Evolutionary conservation across 2,113 vertebrate species (phyloP).

Genomic region (Gymnorhina tibicen): DNA sequence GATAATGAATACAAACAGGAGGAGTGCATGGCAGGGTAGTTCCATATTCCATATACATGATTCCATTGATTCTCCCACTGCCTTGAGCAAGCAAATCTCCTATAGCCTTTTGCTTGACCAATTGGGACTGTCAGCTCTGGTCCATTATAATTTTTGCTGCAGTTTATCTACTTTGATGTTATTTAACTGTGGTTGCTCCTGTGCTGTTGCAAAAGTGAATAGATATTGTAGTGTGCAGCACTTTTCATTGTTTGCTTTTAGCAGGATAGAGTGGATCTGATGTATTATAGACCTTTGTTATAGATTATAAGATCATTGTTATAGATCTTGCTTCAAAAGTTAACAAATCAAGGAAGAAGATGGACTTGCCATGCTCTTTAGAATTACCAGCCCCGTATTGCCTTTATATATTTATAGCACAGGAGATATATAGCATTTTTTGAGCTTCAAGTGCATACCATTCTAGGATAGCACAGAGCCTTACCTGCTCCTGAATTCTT

Average conservation of each 20-base stretch:
- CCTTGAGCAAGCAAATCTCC: neutral
- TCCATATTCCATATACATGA: neutral
- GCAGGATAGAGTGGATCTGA: neutral
- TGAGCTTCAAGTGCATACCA: neutral
- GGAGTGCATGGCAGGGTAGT: neutral
- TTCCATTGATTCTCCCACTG: neutral
- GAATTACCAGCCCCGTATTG: neutral
- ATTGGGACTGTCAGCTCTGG: neutral
- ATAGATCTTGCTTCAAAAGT: neutral
- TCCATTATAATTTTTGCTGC: neutral
- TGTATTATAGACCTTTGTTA: neutral
- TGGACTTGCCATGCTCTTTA: neutral
- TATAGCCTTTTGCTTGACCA: neutral
- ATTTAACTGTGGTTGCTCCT: neutral
- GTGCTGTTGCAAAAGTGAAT: neutral
- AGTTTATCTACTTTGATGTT: neutral
- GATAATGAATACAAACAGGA: neutral
- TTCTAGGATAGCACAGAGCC: neutral
- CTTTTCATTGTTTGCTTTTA: neutral
- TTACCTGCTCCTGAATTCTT: neutral
- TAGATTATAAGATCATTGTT: too few relatives aligned
- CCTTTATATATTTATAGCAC: neutral
- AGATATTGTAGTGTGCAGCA: neutral
- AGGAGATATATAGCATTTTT: neutral
- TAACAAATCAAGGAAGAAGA: neutral